These are phyloP conservation scores for Girardia tigrina DNA, from an alignment of 2,888 invertebrate genomes.

Conservation along the genomic window DNA sequence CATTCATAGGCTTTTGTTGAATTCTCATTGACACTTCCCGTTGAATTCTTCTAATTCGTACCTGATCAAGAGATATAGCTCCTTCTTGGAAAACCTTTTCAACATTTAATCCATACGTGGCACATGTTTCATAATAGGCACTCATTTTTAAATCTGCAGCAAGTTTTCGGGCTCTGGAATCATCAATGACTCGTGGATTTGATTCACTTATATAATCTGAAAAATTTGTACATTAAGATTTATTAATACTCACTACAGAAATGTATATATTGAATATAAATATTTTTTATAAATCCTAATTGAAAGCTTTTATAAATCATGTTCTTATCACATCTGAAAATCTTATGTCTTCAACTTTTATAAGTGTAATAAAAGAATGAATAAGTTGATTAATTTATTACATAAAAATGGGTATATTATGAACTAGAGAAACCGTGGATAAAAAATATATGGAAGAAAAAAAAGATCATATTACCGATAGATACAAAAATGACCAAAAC, in stretches of 20 bases:
- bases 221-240: too few relatives aligned
- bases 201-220: slow-evolving; percentile 32
- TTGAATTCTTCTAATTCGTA: not conserved
- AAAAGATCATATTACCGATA: too few relatives aligned
- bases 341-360: too few relatives aligned
- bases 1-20: not conserved
- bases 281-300: not conserved
- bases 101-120: slow-evolving; percentile 90
- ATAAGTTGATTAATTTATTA: too few relatives aligned
- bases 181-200: slow-evolving; percentile 85
- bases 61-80: slow-evolving; percentile 1
- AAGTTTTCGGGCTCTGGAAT: slow-evolving; percentile 77
- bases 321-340: not conserved
- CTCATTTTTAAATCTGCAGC: slow-evolving; percentile 82
- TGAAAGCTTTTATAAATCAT: not conserved
- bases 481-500: too few relatives aligned
- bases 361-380: too few relatives aligned
- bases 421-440: too few relatives aligned
- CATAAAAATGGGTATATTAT: too few relatives aligned
- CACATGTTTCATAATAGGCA: slow-evolving; percentile 92
- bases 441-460: too few relatives aligned
- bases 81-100: slow-evolving; percentile 86
- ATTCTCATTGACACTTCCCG: slow-evolving; percentile 9
- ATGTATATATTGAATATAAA: too few relatives aligned
- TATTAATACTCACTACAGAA: too few relatives aligned